Base-by-base conservation (phyloP, 2,888 invertebrate genomes). In the Antheraea assamensis region DNA sequence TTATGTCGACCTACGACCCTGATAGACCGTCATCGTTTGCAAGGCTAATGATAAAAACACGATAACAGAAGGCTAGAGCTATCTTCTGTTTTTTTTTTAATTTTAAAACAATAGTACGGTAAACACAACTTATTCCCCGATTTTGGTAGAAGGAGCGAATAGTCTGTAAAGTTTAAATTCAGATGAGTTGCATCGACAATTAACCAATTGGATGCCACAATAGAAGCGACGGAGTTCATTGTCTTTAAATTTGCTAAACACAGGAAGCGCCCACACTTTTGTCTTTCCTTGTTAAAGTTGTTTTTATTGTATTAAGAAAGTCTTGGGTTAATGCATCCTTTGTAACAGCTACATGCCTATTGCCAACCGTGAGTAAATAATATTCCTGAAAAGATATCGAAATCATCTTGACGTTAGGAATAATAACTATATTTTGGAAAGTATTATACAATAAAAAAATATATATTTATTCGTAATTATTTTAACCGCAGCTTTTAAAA, bases 171-270 rank as follows among this genome's bases (percentile, higher is more conserved):
- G 10, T 66, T 30, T 24, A 24, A 58, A 64, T 27, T 30, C 35
- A 35, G 68, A 68, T 35, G 81, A 79, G 81, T 81, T 86, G 88
- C 86, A 86, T 84, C 78, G 83, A 80, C 88, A 90, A 90, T 90
- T 90, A 90, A 85, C 83, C 83, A 88, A 89, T 90, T 88, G 85
- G 85, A 79, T 76, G 78, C 82, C 81, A 81, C 83, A 82, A 78
- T 86, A 68, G 10, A 17, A 64, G 15, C 3, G 84, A 84, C 83
- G 82, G 85, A 80, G 81, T 82, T 77, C 78, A 78, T 86, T 85
- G 85, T 83, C 81, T 87, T 35, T 68, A 35, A 68, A 68, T 68
- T 68, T 35, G 35, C 10, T 80, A 80, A 86, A 88, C 87, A 79
- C 81, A 87, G 85, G 86, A 88, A 85, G 85, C 88, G 83, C 87